These are phyloP conservation scores for Bubo scandiacus DNA, from an alignment of 2,113 vertebrate species.

Conservation along the genomic window DNA sequence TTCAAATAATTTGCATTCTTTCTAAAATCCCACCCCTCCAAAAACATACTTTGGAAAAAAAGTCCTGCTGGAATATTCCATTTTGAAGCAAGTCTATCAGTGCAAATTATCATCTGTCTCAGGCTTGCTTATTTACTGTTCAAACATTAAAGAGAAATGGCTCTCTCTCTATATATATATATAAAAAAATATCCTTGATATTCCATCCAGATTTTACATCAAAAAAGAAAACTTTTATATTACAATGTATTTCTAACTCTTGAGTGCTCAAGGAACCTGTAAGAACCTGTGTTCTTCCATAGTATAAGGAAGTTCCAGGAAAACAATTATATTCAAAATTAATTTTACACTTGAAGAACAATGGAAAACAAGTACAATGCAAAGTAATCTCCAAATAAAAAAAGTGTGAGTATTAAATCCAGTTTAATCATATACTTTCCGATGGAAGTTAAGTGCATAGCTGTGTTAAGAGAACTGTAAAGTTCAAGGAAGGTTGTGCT, in stretches of 20 bases:
- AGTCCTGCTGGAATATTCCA: accelerated
- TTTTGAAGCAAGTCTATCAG: background rate
- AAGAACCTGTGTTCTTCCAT: background rate
- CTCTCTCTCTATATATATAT: background rate
- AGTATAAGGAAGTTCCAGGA: background rate
- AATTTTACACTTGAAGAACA: background rate
- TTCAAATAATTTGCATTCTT: background rate
- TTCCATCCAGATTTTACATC: background rate
- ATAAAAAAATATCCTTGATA: background rate
- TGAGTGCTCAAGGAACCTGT: background rate
- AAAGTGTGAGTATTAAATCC: background rate
- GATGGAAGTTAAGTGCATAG: background rate
- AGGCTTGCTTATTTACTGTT: background rate
- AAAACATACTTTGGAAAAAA: background rate
- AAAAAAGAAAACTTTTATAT: background rate
- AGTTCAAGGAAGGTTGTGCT: background rate
- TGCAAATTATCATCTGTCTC: background rate
- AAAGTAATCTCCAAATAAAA: background rate
- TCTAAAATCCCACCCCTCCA: background rate
- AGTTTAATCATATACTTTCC: background rate
- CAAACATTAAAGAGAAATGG: background rate
- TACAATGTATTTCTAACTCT: background rate
- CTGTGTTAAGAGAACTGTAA: background rate
- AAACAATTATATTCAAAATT: background rate
- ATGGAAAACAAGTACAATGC: background rate